Percentiles rank a stretch among this genome's conserved stretches.
These are phyloP conservation scores for Sebastes jordani DNA, from an alignment of 2,797 vertebrate species.

Conservation along the genomic window DNA sequence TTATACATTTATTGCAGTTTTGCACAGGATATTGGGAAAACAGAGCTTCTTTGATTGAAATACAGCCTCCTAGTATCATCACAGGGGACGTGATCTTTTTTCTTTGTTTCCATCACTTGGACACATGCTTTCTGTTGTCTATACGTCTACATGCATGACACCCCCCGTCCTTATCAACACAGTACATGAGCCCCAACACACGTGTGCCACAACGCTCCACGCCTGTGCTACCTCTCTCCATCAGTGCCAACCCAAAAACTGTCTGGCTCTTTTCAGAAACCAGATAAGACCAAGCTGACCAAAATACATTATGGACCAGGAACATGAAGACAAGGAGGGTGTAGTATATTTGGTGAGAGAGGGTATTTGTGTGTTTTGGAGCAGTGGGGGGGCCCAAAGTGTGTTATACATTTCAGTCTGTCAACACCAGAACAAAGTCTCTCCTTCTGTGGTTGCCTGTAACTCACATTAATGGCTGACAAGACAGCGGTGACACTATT, in stretches of 20 bases:
- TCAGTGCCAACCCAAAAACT: neutral
- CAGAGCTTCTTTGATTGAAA: neutral
- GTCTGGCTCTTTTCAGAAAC: constrained; percentile 16
- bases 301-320: constrained; percentile 4
- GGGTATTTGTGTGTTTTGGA: constrained; percentile 1
- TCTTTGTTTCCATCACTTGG: neutral
- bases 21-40: neutral
- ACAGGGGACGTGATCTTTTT: neutral
- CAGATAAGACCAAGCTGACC: constrained; percentile 19
- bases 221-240: neutral
- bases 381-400: constrained; percentile 6
- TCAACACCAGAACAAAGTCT: constrained; percentile 17
- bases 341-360: constrained; percentile 14
- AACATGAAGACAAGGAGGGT: neutral
- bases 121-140: neutral
- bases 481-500: constrained; percentile 53
- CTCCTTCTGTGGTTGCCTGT: constrained; percentile 20
- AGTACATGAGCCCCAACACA: neutral
- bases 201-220: neutral
- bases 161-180: neutral
- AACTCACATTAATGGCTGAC: constrained; percentile 56
- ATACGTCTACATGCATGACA: neutral
- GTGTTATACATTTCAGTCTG: constrained; percentile 16
- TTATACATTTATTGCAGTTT: neutral
- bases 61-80: neutral